phyloP scores from a whole-genome alignment of 2,888 invertebrate species.

The Apodemia hepburni region DNA sequence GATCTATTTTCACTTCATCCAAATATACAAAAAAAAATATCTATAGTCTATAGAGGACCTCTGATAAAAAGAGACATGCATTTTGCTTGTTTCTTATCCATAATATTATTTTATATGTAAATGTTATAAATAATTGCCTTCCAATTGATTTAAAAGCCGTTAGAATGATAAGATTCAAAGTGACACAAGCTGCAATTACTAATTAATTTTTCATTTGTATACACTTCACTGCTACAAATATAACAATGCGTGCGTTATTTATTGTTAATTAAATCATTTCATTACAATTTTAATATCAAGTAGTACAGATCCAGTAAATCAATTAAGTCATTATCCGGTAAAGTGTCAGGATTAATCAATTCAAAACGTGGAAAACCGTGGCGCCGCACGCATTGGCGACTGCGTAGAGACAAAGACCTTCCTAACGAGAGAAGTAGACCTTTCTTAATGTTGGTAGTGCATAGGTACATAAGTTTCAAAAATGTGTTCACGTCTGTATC shows the following conservation, averaged over 20 bases:
- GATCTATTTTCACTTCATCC: too few species aligned
- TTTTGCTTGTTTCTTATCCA: too few species aligned
- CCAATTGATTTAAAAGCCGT: too few species aligned
- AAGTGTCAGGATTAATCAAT: constrained; percentile 20
- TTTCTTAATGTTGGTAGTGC: background rate
- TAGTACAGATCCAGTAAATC: constrained; percentile 20
- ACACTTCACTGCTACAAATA: background rate
- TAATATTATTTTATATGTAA: too few species aligned
- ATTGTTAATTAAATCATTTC: background rate
- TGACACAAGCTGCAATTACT: background rate
- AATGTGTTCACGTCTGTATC: too few species aligned
- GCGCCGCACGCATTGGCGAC: constrained; percentile 18
- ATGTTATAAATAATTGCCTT: too few species aligned
- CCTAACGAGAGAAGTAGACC: background rate
- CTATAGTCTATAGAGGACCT: too few species aligned
- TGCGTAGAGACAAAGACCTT: background rate
- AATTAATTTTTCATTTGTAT: background rate
- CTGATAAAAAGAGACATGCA: too few species aligned
- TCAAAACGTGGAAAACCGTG: constrained; percentile 18
- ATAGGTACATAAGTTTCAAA: background rate
- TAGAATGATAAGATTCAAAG: background rate
- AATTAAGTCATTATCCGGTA: constrained; percentile 24
- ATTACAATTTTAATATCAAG: constrained; percentile 16
- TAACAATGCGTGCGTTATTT: background rate
- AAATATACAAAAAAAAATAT: too few species aligned